Percentiles rank a stretch among this genome's conserved stretches.
These are phyloP conservation scores for Stramonita haemastoma DNA, from an alignment of 2,888 invertebrate species.

Conservation along the genomic window DNA sequence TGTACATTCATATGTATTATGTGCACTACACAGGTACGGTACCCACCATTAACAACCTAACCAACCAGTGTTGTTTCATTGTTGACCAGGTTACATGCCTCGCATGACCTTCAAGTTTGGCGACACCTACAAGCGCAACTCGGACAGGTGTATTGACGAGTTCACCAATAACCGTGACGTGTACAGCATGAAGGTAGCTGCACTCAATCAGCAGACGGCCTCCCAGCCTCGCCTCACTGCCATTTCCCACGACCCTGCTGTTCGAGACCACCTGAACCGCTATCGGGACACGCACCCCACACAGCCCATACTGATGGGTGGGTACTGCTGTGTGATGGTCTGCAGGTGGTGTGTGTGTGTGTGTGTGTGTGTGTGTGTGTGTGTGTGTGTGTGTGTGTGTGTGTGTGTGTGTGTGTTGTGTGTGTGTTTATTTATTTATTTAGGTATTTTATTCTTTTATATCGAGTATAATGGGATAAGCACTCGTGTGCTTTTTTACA, in stretches of 20 bases:
- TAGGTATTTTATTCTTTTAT: too few species aligned
- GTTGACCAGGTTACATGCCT: conserved; percentile 74
- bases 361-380: conserved; percentile 2
- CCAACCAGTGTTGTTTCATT: background rate
- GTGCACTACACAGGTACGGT: too few species aligned
- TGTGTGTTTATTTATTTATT: too few species aligned
- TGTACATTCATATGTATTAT: background rate
- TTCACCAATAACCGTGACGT: conserved; percentile 66
- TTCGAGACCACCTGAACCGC: conserved; percentile 71
- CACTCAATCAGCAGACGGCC: conserved; percentile 63
- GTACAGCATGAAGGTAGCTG: conserved; percentile 62
- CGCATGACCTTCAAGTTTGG: conserved; percentile 76
- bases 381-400: background rate
- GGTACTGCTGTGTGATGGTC: conserved; percentile 25
- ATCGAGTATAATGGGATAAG: too few species aligned
- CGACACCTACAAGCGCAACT: conserved; percentile 76
- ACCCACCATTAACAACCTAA: too few species aligned
- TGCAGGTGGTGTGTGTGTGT: too few species aligned
- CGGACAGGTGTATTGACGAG: conserved; percentile 75
- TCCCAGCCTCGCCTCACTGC: conserved; percentile 71
- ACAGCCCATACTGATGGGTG: conserved; percentile 65
- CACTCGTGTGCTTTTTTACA: too few species aligned
- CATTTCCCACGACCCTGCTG: conserved; percentile 70
- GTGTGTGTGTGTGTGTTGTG: background rate
- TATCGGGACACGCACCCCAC: conserved; percentile 72